Evolutionary conservation across 2,113 vertebrate genomes (phyloP).

Genomic region (Crotalus helleri): DNA sequence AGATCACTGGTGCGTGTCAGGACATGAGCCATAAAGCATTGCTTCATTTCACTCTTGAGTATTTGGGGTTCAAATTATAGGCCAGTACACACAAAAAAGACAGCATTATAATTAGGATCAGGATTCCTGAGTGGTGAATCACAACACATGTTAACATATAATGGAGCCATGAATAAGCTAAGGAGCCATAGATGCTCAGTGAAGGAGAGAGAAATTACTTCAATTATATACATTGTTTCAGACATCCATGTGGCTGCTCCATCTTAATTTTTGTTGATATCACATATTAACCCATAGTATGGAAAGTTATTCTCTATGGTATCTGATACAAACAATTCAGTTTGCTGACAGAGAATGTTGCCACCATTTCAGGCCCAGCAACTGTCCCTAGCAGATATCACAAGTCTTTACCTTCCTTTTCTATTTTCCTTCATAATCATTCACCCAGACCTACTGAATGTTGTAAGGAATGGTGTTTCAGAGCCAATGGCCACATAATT

Average conservation of each 20-base stretch:
- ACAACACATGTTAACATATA: background rate
- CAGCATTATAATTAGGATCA: conserved; percentile 39
- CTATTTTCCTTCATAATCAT: background rate
- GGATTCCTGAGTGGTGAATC: conserved; percentile 38
- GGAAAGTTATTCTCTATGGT: background rate
- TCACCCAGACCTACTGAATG: background rate
- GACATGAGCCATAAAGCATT: conserved; percentile 28
- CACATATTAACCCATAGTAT: background rate
- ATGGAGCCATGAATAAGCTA: conserved; percentile 1
- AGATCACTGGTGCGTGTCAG: conserved; percentile 41
- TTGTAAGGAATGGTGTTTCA: background rate
- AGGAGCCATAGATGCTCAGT: background rate
- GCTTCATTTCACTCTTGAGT: conserved; percentile 51
- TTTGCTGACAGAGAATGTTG: background rate
- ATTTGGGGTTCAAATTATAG: conserved; percentile 61
- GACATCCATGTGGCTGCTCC: accelerated
- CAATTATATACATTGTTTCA: background rate
- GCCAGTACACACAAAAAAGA: conserved; percentile 28
- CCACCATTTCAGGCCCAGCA: background rate
- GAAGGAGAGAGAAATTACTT: background rate
- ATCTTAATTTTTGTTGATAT: background rate
- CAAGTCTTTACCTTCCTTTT: background rate
- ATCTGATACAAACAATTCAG: background rate
- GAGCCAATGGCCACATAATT: background rate
- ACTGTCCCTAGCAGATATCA: background rate